Evolutionary conservation across 2,113 vertebrate species (phyloP).

Genomic region (Seriola quinqueradiata): DNA sequence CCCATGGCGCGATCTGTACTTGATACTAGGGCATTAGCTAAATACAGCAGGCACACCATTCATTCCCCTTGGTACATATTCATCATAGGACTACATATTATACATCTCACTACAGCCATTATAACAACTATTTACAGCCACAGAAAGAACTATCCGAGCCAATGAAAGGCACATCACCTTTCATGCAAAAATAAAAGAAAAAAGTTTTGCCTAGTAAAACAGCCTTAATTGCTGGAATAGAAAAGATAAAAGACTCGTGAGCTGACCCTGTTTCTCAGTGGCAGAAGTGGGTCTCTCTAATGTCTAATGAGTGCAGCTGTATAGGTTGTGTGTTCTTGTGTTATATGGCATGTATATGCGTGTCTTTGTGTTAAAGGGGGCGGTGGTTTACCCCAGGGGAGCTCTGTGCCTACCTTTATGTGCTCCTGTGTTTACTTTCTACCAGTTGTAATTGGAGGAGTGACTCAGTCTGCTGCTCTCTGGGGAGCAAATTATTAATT

Average conservation of each 20-base stretch:
- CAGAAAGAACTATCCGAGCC: background rate
- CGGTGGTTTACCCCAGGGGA: constrained; percentile 48
- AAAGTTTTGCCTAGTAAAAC: background rate
- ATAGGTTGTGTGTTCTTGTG: constrained; percentile 18
- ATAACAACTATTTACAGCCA: constrained; percentile 6
- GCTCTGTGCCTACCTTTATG: constrained; percentile 54
- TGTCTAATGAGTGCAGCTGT: constrained; percentile 13
- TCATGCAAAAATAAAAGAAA: background rate
- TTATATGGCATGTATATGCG: constrained; percentile 16
- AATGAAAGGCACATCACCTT: constrained; percentile 3
- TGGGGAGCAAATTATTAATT: constrained; percentile 71
- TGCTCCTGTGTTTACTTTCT: constrained; percentile 64
- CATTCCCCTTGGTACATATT: constrained; percentile 32
- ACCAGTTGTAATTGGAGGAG: constrained; percentile 65
- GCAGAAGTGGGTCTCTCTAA: constrained; percentile 60
- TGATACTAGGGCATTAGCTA: constrained; percentile 53
- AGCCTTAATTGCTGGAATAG: background rate
- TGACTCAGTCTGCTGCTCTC: constrained; percentile 65
- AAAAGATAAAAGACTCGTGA: background rate
- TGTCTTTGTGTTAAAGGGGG: constrained; percentile 39
- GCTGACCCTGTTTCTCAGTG: constrained; percentile 58
- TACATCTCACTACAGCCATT: constrained; percentile 3
- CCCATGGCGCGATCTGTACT: constrained; percentile 51
- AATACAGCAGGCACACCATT: constrained; percentile 42
- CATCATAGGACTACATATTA: background rate